Evolutionary conservation across 2,113 vertebrate species (phyloP), one percentile per base, ranked within the genome.

Genomic region (Gobiocypris rarus): DNA sequence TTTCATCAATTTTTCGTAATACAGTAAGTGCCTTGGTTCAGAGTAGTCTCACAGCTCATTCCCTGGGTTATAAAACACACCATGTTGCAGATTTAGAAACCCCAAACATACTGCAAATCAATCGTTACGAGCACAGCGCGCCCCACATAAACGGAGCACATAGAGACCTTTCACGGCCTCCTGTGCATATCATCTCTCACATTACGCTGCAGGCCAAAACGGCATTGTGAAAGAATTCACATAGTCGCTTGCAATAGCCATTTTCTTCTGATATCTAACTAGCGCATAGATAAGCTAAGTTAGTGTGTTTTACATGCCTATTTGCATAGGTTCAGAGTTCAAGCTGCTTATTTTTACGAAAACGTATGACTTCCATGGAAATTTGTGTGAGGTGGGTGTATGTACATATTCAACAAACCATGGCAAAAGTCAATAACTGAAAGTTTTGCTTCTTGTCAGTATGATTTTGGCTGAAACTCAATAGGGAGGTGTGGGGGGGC

Each of bases 101-200:
- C 26, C 58, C 79, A 86, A 81, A 86, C 84, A 86, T 82, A 85
- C 85, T 86, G 82, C 84, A 88, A 88, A 88, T 86, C 87, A 88
- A 88, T 88, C 82, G 83, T 79, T 84, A 80, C 82, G 63, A 82
- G 82, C 81, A 24, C 84, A 81, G 77, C 79, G 81, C 80, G 73
- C 81, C 78, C 81, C 76, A 26, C 84, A 86, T 56, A 83, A 85
- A 67, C 77, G 67, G 81, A 78, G 82, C 82, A 81, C 70, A 70
- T 26, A 48, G 67, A 81, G 73, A 84, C 87, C 87, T 88, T 88
- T 88, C 78, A 86, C 61, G 24, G 87, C 87, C 87, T 86, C 73
- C 83, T 63, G 77, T 86, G 87, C 82, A 86, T 88, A 86, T 88
- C 84, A 63, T 84, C 84, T 84, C 85, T 84, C 84, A 38, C 80